Evolutionary conservation across 2,888 invertebrate species (phyloP).

Genomic region (Pimpla rufipes): DNA sequence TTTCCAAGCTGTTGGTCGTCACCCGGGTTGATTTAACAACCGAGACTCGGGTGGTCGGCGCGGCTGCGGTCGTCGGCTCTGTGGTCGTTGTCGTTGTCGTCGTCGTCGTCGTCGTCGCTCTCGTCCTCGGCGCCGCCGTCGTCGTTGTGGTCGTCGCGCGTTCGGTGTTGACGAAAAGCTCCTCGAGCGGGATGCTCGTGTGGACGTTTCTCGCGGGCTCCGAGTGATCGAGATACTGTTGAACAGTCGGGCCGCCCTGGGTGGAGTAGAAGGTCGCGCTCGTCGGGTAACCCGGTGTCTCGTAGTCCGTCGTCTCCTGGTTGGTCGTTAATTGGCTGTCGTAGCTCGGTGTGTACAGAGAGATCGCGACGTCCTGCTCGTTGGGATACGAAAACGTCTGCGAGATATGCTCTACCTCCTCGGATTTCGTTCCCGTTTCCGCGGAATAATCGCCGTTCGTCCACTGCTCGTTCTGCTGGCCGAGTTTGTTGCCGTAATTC

Average conservation of each 20-base stretch:
- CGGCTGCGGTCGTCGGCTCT: constrained; percentile 68
- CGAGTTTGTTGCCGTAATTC: constrained; percentile 68
- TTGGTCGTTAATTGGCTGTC: constrained; percentile 42
- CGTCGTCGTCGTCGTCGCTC: constrained; percentile 36
- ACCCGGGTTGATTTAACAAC: constrained; percentile 42
- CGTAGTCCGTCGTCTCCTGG: constrained; percentile 52
- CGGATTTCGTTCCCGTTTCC: constrained; percentile 40
- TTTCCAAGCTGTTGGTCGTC: constrained; percentile 44
- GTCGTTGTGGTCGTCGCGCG: constrained; percentile 40
- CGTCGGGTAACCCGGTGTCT: constrained; percentile 52
- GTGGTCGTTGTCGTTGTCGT: constrained; percentile 58
- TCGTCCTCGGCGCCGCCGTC: constrained; percentile 54
- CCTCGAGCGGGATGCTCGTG: constrained; percentile 75
- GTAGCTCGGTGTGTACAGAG: constrained; percentile 58
- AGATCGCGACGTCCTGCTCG: constrained; percentile 54
- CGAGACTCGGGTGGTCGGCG: constrained; percentile 67
- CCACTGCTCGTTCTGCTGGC: constrained; percentile 63
- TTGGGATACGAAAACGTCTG: constrained; percentile 50
- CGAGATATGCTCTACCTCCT: constrained; percentile 45
- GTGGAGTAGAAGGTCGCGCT: constrained; percentile 31
- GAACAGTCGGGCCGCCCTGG: constrained; percentile 27
- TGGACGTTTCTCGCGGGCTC: constrained; percentile 38
- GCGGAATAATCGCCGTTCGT: constrained; percentile 70
- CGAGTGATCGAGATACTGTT: constrained; percentile 32
- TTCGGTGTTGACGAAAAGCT: constrained; percentile 79